These are phyloP conservation scores for Lacanobia wlatinum DNA, from an alignment of 2,888 invertebrate genomes.

Conservation along the genomic window DNA sequence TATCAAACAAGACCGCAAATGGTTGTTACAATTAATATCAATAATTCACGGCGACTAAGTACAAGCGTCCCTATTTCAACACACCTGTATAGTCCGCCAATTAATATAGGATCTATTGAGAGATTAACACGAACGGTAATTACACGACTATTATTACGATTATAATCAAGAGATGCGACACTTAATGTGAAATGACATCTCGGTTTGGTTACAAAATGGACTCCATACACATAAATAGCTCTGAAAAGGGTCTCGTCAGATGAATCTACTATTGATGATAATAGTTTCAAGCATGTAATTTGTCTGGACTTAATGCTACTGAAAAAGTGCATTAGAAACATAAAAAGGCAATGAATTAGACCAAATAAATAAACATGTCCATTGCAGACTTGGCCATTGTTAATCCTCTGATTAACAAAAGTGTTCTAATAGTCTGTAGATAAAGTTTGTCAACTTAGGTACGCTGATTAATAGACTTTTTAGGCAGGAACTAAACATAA, in stretches of 20 bases:
- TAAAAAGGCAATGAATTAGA: constrained; percentile 9
- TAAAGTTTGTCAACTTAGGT: no score
- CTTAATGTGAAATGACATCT: constrained; percentile 37
- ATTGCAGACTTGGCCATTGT: not conserved
- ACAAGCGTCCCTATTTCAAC: constrained; percentile 48
- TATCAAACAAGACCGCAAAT: constrained; percentile 42
- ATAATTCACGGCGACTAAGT: constrained; percentile 49
- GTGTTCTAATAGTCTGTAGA: not conserved
- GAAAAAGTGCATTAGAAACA: constrained; percentile 25
- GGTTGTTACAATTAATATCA: constrained; percentile 57
- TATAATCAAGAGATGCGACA: constrained; percentile 61
- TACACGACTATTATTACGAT: constrained; percentile 61
- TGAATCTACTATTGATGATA: constrained; percentile 5
- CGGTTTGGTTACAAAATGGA: not conserved
- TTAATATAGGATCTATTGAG: constrained; percentile 61
- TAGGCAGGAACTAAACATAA: no score
- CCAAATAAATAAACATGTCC: not conserved
- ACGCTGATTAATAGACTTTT: no score
- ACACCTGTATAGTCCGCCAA: constrained; percentile 58
- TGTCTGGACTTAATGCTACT: constrained; percentile 16
- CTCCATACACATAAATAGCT: constrained; percentile 32
- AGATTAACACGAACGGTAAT: constrained; percentile 62
- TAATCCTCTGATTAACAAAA: not conserved
- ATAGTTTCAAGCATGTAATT: constrained; percentile 6
- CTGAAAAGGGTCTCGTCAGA: constrained; percentile 10